Evolutionary conservation across 1,140 invertebrate species (phyloP).

Genomic region (Aleiodes sp.): DNA sequence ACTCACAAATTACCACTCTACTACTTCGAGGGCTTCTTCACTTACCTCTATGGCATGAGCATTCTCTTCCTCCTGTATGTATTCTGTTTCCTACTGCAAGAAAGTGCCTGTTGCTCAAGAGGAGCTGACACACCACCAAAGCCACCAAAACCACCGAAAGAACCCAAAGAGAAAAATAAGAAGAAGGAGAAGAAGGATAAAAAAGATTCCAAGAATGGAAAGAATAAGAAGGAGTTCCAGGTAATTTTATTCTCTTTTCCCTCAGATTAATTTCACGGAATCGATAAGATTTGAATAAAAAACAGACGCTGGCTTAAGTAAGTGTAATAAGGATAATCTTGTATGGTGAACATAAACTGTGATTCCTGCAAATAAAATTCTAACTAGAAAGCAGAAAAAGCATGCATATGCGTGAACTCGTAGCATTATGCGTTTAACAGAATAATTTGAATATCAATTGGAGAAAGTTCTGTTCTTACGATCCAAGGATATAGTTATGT

Average conservation of each 20-base stretch:
- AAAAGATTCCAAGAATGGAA: constrained; percentile 64
- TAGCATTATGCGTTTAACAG: not conserved
- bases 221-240: constrained; percentile 71
- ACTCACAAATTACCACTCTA: constrained; percentile 91
- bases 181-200: constrained; percentile 67
- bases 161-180: constrained; percentile 74
- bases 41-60: constrained; percentile 94
- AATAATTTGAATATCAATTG: too few species aligned
- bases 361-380: constrained; percentile 10
- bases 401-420: not conserved
- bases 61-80: constrained; percentile 96
- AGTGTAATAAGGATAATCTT: constrained; percentile 29
- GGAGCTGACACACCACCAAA: constrained; percentile 75
- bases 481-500: too few species aligned
- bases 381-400: not conserved
- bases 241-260: constrained; percentile 44
- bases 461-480: too few species aligned
- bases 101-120: constrained; percentile 82
- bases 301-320: constrained; percentile 30
- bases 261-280: not conserved
- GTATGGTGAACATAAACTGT: not conserved
- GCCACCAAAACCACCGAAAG: constrained; percentile 79
- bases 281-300: not conserved
- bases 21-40: constrained; percentile 96
- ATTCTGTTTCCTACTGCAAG: constrained; percentile 95